Evolutionary conservation across 1,140 invertebrate species (phyloP), one percentile per base, ranked within the genome.

Genomic region (Bombus pascuorum): DNA sequence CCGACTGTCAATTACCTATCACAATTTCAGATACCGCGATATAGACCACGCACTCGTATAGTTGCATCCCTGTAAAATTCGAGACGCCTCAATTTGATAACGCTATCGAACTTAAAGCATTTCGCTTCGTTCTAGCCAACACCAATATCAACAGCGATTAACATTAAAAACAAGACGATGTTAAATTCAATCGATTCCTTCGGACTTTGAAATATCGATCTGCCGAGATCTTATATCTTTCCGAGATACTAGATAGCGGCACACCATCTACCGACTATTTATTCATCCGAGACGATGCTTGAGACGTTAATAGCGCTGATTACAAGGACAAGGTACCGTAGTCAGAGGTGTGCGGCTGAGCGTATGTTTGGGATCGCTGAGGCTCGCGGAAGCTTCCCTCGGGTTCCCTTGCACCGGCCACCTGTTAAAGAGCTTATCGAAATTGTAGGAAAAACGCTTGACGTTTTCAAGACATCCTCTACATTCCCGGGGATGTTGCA

Each of bases 301-400:
- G n/a, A 28, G n/a, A 82, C 47, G 37, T 75, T 82, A 53, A 53
- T 53, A 75, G n/a, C 2, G 25, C 37, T 8, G 81, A 65, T n/a
- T 42, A 65, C 2, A 18, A 37, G 15, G 28, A 74, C 57, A 42
- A 59, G 39, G 44, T 59, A 32, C 59, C 10, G 59, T 62, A 1
- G 59, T 28, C 59, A 13, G 28, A 62, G 28, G 3, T 53, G 47
- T 8, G 47, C 1, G 47, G 47, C 47, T 53, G 39, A 8, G 39
- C 39, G 39, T 44, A 44, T 44, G 47, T 22, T 22, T 53, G 47
- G 6, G 5, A 53, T 22, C 47, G 47, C 47, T 6, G 47, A 53
- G 18, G 47, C 47, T 53, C 47, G 47, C 47, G 18, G 22, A 53
- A 53, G 18, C 0, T 53, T 53, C 15, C 47, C 47, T 47, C 47